These are phyloP conservation scores for Chloroceryle amazona DNA, from an alignment of 2,797 vertebrate genomes.

Conservation along the genomic window DNA sequence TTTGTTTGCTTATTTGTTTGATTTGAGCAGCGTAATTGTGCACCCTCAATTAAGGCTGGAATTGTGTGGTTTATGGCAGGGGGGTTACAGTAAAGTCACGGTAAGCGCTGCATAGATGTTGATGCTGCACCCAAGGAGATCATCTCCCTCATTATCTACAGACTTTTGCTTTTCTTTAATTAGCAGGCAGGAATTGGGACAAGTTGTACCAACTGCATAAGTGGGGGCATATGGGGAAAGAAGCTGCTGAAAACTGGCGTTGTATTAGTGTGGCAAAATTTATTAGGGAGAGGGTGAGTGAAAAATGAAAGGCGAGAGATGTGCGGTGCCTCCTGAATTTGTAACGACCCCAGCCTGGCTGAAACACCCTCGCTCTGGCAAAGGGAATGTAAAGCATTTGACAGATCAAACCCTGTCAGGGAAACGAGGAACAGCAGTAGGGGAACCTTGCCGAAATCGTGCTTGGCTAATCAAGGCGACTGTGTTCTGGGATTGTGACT, in stretches of 20 bases:
- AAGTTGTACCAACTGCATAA: constrained; percentile 25
- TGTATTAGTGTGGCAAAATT: constrained; percentile 44
- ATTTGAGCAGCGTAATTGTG: background rate
- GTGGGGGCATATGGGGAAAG: background rate
- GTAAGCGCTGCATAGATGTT: background rate
- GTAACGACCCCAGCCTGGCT: constrained; percentile 31
- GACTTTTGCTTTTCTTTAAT: constrained; percentile 47
- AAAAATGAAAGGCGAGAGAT: background rate
- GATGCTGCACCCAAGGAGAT: constrained; percentile 28
- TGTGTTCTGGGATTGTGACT: constrained; percentile 6
- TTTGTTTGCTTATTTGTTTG: background rate
- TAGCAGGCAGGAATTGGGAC: constrained; percentile 57
- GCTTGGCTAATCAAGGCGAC: background rate
- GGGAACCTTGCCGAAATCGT: background rate
- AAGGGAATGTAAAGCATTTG: background rate
- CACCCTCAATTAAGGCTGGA: background rate
- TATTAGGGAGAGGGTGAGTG: constrained; percentile 38
- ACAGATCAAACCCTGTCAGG: constrained; percentile 34
- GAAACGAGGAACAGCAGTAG: background rate
- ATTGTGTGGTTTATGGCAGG: background rate
- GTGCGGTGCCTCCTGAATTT: constrained; percentile 34
- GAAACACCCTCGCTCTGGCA: constrained; percentile 32
- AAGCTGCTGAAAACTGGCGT: background rate
- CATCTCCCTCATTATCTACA: background rate
- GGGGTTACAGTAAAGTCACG: background rate